Evolutionary conservation across 1,140 invertebrate species (phyloP), one percentile per base, ranked within the genome.

Genomic region (Trachelipus rathkii): DNA sequence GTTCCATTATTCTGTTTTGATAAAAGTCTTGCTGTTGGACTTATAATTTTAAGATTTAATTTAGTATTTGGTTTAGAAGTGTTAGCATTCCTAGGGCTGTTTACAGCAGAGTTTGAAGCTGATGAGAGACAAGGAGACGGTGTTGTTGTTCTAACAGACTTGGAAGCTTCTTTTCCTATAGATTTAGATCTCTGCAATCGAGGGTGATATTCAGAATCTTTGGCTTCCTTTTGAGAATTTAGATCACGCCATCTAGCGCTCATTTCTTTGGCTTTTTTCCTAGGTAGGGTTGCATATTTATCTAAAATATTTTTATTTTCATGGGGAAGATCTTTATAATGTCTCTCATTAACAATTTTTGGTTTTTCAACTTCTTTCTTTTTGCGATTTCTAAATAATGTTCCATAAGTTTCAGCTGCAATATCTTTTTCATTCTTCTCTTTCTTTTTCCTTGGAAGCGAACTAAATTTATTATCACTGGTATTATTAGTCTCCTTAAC

Each of bases 201-300:
- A n/a, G 60, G 10, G 11, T 60, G 66, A 33, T 33, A 33, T 33
- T 33, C 33, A 4, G 73, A 67, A 10, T 74, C 77, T 23, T 79
- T 60, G 19, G 11, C 71, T 11, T 79, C 77, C 44, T 79, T 74
- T 23, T 74, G 83, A 75, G 82, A 83, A 66, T 83, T 83, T 7
- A 70, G 44, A 6, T 86, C 53, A 77, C 85, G 74, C 83, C 86
- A 81, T 88, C 89, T 6, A 85, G 85, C 19, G 86, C 87, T 77
- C 86, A 89, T 79, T 89, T 89, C 71, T 86, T 87, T 72, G 87
- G 85, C 85, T 68, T 84, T 87, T 67, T 91, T 87, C n/a, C 92
- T 87, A 0, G 92, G 92, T 10, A 93, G 83, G 0, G 92, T 93
- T 1, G 90, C 92, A 71, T 91, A 92, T 80, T 90, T 89, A 74